Base-by-base conservation (phyloP, 1,140 invertebrate species). In the Drosophila yakuba region DNA sequence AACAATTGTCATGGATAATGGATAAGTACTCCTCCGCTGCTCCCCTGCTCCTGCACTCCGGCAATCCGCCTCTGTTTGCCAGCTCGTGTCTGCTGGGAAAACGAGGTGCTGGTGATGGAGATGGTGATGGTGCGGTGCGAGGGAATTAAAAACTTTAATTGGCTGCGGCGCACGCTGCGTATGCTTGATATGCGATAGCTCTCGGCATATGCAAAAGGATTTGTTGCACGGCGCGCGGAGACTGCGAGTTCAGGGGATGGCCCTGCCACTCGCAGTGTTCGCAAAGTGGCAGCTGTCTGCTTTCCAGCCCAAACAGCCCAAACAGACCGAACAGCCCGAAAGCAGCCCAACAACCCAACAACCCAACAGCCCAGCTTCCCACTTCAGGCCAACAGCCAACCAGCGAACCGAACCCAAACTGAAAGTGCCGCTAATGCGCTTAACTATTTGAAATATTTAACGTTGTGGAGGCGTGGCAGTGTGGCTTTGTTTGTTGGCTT, bases 381-480 rank as follows among this genome's bases (percentile, higher is more conserved):
- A 41, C 52, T 59, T 59, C 64, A 60, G 58, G 15, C 48, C 25
- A 32, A 15, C 47, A 45, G 12, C 38, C 38, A 39, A 39, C 38
- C 64, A 38, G 61, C 64, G 47, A 52, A 68, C 47, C 47, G 64
- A 82, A 82, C 75, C 80, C 80, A 82, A 73, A 84, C 80, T 83
- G 61, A 84, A 84, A 84, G 82, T 85, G 84, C 66, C 80, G 80
- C 84, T 89, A 89, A 89, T 89, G 84, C 84, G 84, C 84, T 89
- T 89, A 89, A 89, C 84, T 89, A 89, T 88, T 89, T 89, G 83
- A 88, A 89, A 88, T 88, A 88, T 88, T 80, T 89, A 72, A 72
- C 68, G 68, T 71, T 72, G 76, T 61, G 54, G 60, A 45, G 64
- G 61, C 51, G 67, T 61, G 73, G 73, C 44, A 56, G 74, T 52